Evolutionary conservation across 2,888 invertebrate genomes (phyloP), one percentile per base, ranked within the genome.

Genomic region (Drosophila differens): DNA sequence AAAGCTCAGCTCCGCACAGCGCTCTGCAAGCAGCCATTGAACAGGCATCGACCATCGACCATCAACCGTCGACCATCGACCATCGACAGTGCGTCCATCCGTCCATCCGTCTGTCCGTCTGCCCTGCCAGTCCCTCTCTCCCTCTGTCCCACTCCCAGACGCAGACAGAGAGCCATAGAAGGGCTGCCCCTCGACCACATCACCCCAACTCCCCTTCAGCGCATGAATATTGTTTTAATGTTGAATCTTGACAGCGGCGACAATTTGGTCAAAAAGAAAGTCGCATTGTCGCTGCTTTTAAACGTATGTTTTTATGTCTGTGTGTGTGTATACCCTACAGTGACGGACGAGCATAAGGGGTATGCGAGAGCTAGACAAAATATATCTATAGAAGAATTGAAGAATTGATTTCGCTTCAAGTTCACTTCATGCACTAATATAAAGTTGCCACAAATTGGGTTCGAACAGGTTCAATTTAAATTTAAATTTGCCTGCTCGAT

Each of bases 241-340:
- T 57, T 71, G 71, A 51, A 82, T 82, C 82, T 80, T 69, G 80
- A 80, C 77, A 83, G 70, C 58, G 79, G 74, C 82, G 79, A 79
- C 82, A 79, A 73, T 81, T 91, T 91, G 86, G 74, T 85, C 76
- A 74, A 86, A 86, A 86, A 86, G 86, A 86, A 86, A 91, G 86
- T 86, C 91, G 84, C 32, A 22, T 79, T 70, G 78, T 68, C 68
- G 68, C 30, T 70, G 70, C 9, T 33, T 28, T 57, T 22, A 33
- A 9, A 25, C 35, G 37, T 22, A 53, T 22, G 22, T 53, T 22
- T 16, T 22, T n/a, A 33, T 22, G 53, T 19, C 37, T 25, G 19
- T 28, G 39, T 5, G 39, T 5, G n/a, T 39, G n/a, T 16, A 57
- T 25, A 39, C 25, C 25, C 19, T 25, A 14, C 12, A 37, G 4